Base-by-base conservation (phyloP, 2,888 invertebrate genomes). In the Nasonovia ribisnigri region DNA sequence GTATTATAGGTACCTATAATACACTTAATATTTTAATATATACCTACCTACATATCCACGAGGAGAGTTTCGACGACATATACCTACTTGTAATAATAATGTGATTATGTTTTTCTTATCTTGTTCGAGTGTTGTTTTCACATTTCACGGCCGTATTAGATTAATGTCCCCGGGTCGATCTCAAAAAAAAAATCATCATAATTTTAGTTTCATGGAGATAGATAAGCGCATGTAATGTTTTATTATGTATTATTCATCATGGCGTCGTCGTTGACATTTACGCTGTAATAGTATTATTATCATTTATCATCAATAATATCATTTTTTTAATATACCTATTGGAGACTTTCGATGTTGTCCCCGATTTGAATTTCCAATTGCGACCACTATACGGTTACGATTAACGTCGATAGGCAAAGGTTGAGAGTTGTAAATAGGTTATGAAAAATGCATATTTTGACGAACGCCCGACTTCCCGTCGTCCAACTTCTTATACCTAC, bases 41-140 rank as follows among this genome's bases (percentile, higher is more conserved):
- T 46, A 6, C 46, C n/a, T 46, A 46, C 46, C 46, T 46, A 90
- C 16, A 90, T 36, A 46, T 54, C 36, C 5, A 60, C 89, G 57
- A 89, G 43, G 57, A 29, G 48, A n/a, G 60, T 46, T 43, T 51
- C 60, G 46, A 46, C 89, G 90, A 67, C 67, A n/a, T 20, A 91
- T 57, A 89, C 89, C 60, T 90, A 90, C 90, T 90, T 91, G 87
- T 87, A 60, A 87, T 84, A 92, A 87, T 84, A 43, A 60, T 92
- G 77, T 92, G 77, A 77, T 36, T 77, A 77, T 51, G 92, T 77
- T 92, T 16, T 92, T 88, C 92, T 92, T 92, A 92, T 92, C 77
- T 77, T 84, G 93, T 93, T 93, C 89, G 89, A 93, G 93, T 93
- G 93, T 57, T 88, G 88, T 92, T 92, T 92, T 92, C 51, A 92